Evolutionary conservation across 1,140 invertebrate genomes (phyloP).

Genomic region (Amphibalanus amphitrite): DNA sequence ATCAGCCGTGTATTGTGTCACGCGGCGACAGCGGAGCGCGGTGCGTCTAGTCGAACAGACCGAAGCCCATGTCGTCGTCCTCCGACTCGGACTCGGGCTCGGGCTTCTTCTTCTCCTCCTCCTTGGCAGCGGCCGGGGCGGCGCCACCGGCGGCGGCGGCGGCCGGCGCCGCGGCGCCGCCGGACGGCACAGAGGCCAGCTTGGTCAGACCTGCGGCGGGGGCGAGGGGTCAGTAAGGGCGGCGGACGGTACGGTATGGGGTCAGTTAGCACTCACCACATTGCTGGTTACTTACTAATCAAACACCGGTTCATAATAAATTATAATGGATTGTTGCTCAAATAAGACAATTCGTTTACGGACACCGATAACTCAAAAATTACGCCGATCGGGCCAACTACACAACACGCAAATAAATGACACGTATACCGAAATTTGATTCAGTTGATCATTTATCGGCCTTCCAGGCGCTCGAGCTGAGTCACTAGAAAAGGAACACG

Average conservation of each 20-base stretch:
- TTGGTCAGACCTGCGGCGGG: slow-evolving; percentile 12
- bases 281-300: neutral
- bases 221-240: neutral
- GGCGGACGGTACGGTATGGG: too few relatives aligned
- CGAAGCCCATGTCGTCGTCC: slow-evolving; percentile 95
- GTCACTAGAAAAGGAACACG: too few relatives aligned
- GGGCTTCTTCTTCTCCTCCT: slow-evolving; percentile 61
- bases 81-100: slow-evolving; percentile 55
- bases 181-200: slow-evolving; percentile 63
- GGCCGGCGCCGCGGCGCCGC: slow-evolving; percentile 29
- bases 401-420: neutral
- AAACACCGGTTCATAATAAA: neutral
- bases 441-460: too few relatives aligned
- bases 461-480: too few relatives aligned
- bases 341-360: too few relatives aligned
- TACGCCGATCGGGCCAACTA: neutral
- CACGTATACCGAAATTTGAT: too few relatives aligned
- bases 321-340: neutral
- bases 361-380: neutral
- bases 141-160: slow-evolving; percentile 26
- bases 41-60: slow-evolving; percentile 83
- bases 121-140: slow-evolving; percentile 35
- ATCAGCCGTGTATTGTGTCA: too few relatives aligned
- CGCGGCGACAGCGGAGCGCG: too few relatives aligned
- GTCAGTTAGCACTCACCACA: neutral